Conservation (phyloP, 2,797 vertebrate species). For the Brachyalestes nurse region DNA sequence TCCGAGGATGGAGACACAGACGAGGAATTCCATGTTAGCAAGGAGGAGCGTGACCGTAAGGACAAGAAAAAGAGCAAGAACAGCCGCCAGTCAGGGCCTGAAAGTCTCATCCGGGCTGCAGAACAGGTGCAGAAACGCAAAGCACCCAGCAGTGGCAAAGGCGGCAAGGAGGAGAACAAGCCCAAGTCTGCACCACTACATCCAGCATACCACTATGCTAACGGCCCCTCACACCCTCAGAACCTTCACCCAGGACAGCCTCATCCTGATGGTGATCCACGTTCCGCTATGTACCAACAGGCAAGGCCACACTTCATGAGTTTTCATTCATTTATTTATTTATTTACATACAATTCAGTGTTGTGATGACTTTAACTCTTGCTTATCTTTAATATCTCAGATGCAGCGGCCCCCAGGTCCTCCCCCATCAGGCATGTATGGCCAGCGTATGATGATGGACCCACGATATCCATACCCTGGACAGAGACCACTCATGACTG, state of each 20-base stretch:
- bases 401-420: conserved; percentile 74
- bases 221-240: conserved; percentile 72
- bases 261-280: conserved; percentile 66
- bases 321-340: no score
- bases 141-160: conserved; percentile 70
- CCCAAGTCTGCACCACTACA: conserved; percentile 59
- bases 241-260: conserved; percentile 70
- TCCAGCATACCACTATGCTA: conserved; percentile 68
- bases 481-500: conserved; percentile 78
- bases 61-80: conserved; percentile 85
- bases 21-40: conserved; percentile 90
- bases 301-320: conserved; percentile 61
- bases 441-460: conserved; percentile 81
- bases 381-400: conserved; percentile 39
- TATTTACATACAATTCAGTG: neutral
- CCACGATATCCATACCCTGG: conserved; percentile 79
- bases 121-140: conserved; percentile 81
- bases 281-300: conserved; percentile 76
- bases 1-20: conserved; percentile 95
- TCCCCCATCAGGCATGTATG: conserved; percentile 79
- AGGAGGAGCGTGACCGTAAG: conserved; percentile 87
- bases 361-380: neutral
- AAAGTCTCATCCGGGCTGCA: conserved; percentile 75
- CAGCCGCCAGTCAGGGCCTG: conserved; percentile 79
- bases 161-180: conserved; percentile 67